phyloP scores from a whole-genome alignment of 2,113 vertebrate genomes.

The Epinephelus moara region DNA sequence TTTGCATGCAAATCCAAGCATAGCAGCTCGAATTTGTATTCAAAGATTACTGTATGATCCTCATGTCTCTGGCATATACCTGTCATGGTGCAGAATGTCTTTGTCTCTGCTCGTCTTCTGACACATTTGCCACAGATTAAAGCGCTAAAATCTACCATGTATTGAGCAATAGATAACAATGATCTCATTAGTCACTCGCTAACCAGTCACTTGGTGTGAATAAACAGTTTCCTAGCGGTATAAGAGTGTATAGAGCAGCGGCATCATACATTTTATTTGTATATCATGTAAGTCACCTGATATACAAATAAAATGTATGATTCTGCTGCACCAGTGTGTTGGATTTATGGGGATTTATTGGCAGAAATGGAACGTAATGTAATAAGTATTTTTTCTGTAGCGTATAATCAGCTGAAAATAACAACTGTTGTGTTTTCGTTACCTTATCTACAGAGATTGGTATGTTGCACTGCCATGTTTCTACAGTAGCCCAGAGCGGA shows the following conservation, averaged over 20 bases:
- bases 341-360: no score
- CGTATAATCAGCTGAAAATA: no score
- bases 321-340: no score
- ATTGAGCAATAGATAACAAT: conserved; percentile 23
- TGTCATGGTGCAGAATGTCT: conserved; percentile 48
- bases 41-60: conserved; percentile 38
- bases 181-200: conserved; percentile 41
- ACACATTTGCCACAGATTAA: conserved; percentile 46
- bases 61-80: conserved; percentile 39
- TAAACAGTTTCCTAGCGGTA: conserved; percentile 25
- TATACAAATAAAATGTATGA: no score
- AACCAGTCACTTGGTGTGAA: conserved; percentile 36
- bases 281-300: background rate
- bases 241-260: background rate
- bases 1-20: conserved; percentile 62
- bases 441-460: no score
- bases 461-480: no score
- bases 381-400: no score
- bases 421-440: no score
- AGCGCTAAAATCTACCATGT: conserved; percentile 11
- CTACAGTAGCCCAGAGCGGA: no score
- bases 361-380: no score
- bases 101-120: conserved; percentile 46
- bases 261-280: conserved; percentile 3
- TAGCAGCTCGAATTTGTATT: conserved; percentile 54